Percentiles rank a stretch among this genome's conserved stretches.
These are phyloP conservation scores for Eupithecia subumbrata DNA, from an alignment of 2,888 invertebrate species.

Conservation along the genomic window DNA sequence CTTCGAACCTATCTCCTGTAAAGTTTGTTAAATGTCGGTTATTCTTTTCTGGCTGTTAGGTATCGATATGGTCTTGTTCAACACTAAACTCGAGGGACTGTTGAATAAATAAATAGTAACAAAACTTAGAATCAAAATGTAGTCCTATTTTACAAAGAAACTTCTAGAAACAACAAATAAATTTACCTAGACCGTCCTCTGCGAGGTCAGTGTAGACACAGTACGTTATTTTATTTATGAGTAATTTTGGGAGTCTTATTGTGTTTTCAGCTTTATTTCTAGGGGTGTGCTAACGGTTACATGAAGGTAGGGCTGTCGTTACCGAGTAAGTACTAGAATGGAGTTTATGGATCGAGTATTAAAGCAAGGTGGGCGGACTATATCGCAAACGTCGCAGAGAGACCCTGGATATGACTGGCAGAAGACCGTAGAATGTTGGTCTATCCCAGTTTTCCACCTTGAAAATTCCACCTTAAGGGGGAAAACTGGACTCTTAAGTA, in stretches of 20 bases:
- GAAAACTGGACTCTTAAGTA: too few relatives aligned
- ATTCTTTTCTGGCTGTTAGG: too few relatives aligned
- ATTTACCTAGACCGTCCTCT: slow-evolving; percentile 25
- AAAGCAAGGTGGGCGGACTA: too few relatives aligned
- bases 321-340: not conserved
- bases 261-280: slow-evolving; percentile 1
- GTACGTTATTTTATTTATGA: slow-evolving; percentile 17
- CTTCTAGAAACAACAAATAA: slow-evolving; percentile 21
- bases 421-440: too few relatives aligned
- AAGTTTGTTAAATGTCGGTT: too few relatives aligned
- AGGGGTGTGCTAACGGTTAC: slow-evolving; percentile 12
- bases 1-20: too few relatives aligned
- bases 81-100: slow-evolving; percentile 6
- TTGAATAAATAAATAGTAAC: slow-evolving; percentile 22
- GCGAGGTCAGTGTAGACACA: not conserved
- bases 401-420: too few relatives aligned
- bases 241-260: slow-evolving; percentile 8
- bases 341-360: too few relatives aligned
- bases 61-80: not conserved
- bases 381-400: too few relatives aligned
- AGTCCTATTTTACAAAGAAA: slow-evolving; percentile 19
- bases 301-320: not conserved
- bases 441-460: too few relatives aligned
- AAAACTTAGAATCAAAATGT: slow-evolving; percentile 18
- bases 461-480: too few relatives aligned